Evolutionary conservation across 2,888 invertebrate species (phyloP).

Genomic region (Tortrix viridana): DNA sequence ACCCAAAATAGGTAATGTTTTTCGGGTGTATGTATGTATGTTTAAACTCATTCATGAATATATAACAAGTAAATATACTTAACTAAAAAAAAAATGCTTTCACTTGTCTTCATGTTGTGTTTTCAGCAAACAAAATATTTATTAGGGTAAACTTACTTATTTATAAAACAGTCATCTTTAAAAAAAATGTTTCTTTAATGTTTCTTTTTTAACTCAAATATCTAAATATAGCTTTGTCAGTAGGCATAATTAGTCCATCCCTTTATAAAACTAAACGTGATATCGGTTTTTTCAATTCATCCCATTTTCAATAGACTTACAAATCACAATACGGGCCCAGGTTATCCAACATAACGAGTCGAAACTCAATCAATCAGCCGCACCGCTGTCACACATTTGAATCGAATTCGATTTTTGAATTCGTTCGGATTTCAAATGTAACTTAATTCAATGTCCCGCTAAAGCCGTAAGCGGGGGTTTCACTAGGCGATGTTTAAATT

Average conservation of each 20-base stretch:
- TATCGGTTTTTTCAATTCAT: constrained; percentile 7
- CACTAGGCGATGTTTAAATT: not conserved
- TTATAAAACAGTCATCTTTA: no score
- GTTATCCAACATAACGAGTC: constrained; percentile 14
- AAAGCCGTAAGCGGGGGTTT: constrained; percentile 1
- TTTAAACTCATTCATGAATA: no score
- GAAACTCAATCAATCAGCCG: constrained; percentile 19
- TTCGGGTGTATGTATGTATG: no score
- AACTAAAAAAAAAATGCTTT: no score
- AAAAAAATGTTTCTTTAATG: no score
- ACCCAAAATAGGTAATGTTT: no score
- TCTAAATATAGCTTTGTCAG: not conserved
- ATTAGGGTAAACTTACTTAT: no score
- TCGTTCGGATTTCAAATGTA: constrained; percentile 21
- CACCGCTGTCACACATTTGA: constrained; percentile 19
- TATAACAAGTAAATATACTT: no score
- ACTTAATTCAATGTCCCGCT: constrained; percentile 8
- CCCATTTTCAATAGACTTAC: constrained; percentile 4
- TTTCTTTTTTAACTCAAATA: no score
- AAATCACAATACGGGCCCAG: constrained; percentile 14
- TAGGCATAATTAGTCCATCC: not conserved
- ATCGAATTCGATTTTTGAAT: constrained; percentile 23
- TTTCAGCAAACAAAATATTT: no score
- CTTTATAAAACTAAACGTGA: not conserved
- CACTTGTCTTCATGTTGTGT: no score